A percentile compares a stretch with the other conserved stretches of the same genome.
These are phyloP conservation scores for Amaurobius ferox DNA, from an alignment of 2,888 invertebrate species.

Conservation along the genomic window DNA sequence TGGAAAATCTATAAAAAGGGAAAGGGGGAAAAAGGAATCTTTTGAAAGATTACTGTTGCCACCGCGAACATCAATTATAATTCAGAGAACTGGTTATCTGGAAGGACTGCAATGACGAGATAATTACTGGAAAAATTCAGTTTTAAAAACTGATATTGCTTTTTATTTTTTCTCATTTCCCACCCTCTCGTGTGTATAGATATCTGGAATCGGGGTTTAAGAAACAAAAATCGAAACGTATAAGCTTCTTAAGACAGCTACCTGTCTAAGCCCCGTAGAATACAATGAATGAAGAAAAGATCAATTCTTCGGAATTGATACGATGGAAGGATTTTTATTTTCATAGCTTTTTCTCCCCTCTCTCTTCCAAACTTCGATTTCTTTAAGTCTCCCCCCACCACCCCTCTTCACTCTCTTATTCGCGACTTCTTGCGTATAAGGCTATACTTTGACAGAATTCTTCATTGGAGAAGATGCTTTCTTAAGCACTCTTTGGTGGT, in stretches of 20 bases:
- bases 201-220: background rate
- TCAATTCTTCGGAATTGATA: slow-evolving; percentile 49
- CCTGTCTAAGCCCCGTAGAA: slow-evolving; percentile 4
- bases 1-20: no score
- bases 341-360: slow-evolving; percentile 18
- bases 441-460: no score
- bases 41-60: no score
- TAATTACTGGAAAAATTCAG: background rate
- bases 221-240: slow-evolving; percentile 21
- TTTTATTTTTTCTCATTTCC: background rate
- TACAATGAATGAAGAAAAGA: slow-evolving; percentile 26
- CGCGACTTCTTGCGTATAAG: no score
- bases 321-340: slow-evolving; percentile 37
- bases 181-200: background rate
- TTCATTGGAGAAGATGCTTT: no score
- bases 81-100: no score
- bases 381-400: no score
- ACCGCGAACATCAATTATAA: no score
- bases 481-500: no score
- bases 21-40: no score
- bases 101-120: background rate
- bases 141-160: background rate
- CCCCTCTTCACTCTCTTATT: no score
- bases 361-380: slow-evolving; percentile 16
- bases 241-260: slow-evolving; percentile 41